Evolutionary conservation across 1,140 invertebrate species (phyloP).

Genomic region (Drosophila oshimai): DNA sequence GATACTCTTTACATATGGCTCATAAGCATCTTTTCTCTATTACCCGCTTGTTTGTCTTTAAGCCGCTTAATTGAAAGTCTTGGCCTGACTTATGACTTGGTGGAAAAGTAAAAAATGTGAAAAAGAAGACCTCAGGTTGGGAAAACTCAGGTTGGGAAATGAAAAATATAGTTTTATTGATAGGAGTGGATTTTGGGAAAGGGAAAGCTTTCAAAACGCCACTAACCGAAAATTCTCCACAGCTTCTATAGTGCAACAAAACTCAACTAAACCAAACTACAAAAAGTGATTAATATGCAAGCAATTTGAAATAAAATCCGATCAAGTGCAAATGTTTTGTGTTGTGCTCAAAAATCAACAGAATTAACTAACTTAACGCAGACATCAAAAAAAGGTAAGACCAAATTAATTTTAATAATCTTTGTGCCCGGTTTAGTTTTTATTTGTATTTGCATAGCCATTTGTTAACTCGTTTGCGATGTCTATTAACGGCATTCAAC

Average conservation of each 20-base stretch:
- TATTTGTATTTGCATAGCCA: constrained; percentile 32
- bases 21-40: constrained; percentile 69
- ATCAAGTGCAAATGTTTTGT: constrained; percentile 18
- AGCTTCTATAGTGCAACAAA: constrained; percentile 10
- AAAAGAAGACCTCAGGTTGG: constrained; percentile 11
- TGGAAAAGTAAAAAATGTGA: constrained; percentile 37
- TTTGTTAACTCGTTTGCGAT: constrained; percentile 52
- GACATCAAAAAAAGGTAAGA: constrained; percentile 21
- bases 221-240: neutral
- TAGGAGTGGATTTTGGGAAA: neutral
- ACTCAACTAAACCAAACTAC: neutral
- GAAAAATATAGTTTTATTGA: constrained; percentile 23
- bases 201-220: constrained; percentile 24
- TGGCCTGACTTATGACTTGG: constrained; percentile 75
- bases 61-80: constrained; percentile 79
- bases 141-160: neutral
- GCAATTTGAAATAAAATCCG: neutral
- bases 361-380: constrained; percentile 5
- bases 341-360: constrained; percentile 44
- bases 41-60: constrained; percentile 52
- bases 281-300: constrained; percentile 10
- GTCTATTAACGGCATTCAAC: constrained; percentile 55
- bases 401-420: constrained; percentile 14
- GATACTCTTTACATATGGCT: constrained; percentile 44
- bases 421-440: constrained; percentile 9